Evolutionary conservation across 2,888 invertebrate genomes (phyloP).

Genomic region (Drosophila neonasuta): DNA sequence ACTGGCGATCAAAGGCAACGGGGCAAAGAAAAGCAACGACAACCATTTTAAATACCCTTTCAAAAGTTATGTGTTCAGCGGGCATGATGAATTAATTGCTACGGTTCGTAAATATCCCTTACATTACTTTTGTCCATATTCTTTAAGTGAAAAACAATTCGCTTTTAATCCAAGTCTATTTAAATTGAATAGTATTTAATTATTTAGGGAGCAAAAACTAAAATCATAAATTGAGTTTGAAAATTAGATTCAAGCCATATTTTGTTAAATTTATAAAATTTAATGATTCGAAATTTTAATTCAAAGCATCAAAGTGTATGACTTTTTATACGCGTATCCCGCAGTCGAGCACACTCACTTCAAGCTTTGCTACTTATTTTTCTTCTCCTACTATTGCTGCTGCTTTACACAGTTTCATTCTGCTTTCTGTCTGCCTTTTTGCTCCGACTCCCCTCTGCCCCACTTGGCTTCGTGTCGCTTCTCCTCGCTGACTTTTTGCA

Average conservation of each 20-base stretch:
- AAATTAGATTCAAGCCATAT: no score
- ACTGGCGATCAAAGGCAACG: constrained; percentile 60
- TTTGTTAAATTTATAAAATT: no score
- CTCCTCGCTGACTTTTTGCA: constrained; percentile 5
- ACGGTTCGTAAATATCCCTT: no score
- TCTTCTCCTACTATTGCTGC: neutral
- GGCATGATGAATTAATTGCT: neutral
- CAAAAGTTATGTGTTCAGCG: neutral
- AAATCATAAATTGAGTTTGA: no score
- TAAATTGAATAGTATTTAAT: no score
- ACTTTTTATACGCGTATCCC: neutral
- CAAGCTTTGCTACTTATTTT: constrained; percentile 2
- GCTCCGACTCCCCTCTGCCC: neutral
- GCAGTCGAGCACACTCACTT: neutral
- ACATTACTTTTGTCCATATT: no score
- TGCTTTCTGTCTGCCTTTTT: neutral
- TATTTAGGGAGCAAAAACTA: no score
- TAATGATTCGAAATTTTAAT: no score
- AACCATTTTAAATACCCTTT: constrained; percentile 27
- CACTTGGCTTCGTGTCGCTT: neutral
- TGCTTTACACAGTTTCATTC: neutral
- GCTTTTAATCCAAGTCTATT: no score
- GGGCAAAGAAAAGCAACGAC: constrained; percentile 41
- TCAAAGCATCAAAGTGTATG: no score
- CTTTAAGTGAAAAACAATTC: no score